Percentiles rank a stretch among this genome's conserved stretches.
Conservation (phyloP, 2,113 vertebrate species). For the Rhinopomastus cyanomelas region DNA sequence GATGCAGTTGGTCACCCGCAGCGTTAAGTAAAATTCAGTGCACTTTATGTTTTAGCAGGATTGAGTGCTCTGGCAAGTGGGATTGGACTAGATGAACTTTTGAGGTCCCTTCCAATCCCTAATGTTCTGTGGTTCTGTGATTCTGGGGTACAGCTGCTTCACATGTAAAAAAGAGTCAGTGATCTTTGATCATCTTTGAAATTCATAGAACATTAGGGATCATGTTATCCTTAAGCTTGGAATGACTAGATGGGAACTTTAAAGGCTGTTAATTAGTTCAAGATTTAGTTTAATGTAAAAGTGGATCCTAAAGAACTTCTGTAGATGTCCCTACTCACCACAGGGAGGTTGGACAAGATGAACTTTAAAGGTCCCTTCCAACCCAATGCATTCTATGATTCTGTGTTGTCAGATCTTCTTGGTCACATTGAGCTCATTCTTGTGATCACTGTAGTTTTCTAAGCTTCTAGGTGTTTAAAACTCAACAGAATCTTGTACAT, state of each 20-base stretch:
- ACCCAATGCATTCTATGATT: too few relatives aligned
- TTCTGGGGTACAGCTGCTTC: neutral
- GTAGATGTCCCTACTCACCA: rapidly evolving
- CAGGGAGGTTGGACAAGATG: too few relatives aligned
- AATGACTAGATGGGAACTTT: neutral
- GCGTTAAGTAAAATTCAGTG: too few relatives aligned
- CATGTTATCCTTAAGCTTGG: neutral
- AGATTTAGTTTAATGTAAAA: neutral
- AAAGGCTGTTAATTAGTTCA: neutral
- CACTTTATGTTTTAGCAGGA: too few relatives aligned
- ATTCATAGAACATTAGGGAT: too few relatives aligned
- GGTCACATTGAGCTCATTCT: neutral
- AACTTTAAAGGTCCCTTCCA: too few relatives aligned
- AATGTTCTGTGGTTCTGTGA: too few relatives aligned
- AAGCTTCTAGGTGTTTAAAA: neutral
- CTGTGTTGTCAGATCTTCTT: too few relatives aligned
- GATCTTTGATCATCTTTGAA: neutral
- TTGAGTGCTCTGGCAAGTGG: too few relatives aligned
- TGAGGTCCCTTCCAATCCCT: too few relatives aligned
- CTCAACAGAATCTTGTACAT: neutral
- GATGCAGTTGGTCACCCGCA: too few relatives aligned
- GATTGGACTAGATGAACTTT: too few relatives aligned
- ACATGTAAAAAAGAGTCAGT: neutral
- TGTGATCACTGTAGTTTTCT: neutral
- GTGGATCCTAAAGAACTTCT: neutral